Evolutionary conservation across 2,888 invertebrate genomes (phyloP).

Genomic region (Gymnosoma rotundatum): DNA sequence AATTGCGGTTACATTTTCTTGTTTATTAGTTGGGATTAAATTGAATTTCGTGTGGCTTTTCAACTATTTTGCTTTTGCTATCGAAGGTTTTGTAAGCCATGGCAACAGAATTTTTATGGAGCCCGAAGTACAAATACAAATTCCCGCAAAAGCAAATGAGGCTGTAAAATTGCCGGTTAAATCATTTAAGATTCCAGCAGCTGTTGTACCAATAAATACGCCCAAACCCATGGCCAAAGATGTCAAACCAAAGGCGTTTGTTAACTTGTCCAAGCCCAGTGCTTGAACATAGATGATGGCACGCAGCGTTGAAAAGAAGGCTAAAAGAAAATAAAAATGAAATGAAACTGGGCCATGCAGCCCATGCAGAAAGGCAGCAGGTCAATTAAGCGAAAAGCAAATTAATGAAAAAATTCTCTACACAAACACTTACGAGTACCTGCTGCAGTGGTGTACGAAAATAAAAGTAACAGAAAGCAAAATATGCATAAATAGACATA

Average conservation of each 20-base stretch:
- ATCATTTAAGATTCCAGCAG: conserved; percentile 79
- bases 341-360: background rate
- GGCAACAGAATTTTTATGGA: conserved; percentile 75
- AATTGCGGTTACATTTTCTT: background rate
- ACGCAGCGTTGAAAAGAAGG: conserved; percentile 89
- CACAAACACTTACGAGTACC: too few relatives aligned
- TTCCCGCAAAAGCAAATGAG: conserved; percentile 77
- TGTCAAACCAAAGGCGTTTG: conserved; percentile 90
- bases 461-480: background rate
- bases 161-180: conserved; percentile 70
- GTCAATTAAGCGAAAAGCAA: conserved; percentile 18
- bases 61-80: conserved; percentile 47
- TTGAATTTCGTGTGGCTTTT: conserved; percentile 22
- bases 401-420: background rate
- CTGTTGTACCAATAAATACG: conserved; percentile 85
- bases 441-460: background rate
- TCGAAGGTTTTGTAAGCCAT: conserved; percentile 27
- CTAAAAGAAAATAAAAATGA: conserved; percentile 80
- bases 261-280: conserved; percentile 88
- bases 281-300: conserved; percentile 90
- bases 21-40: background rate
- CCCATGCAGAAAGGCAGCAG: background rate
- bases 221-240: conserved; percentile 90
- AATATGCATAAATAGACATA: conserved; percentile 60
- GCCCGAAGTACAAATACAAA: conserved; percentile 75